Evolutionary conservation across 1,140 invertebrate species (phyloP).

Genomic region (Drosophila parabipectinata): DNA sequence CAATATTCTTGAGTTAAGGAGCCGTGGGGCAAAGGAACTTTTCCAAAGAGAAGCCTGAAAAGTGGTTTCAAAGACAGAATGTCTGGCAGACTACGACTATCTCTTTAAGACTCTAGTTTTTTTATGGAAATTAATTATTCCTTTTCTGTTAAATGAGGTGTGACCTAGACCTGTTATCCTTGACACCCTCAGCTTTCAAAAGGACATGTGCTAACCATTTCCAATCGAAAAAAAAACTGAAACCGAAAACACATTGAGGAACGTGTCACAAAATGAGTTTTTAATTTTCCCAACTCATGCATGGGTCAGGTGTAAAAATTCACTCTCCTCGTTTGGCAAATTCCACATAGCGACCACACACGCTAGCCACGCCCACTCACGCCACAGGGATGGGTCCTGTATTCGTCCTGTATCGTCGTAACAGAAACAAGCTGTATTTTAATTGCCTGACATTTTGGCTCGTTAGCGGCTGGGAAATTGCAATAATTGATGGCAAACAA

Average conservation of each 20-base stretch:
- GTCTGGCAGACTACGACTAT: background rate
- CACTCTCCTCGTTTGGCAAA: slow-evolving; percentile 42
- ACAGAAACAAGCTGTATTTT: slow-evolving; percentile 45
- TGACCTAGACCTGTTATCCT: slow-evolving; percentile 38
- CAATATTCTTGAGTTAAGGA: slow-evolving; percentile 32
- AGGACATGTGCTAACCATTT: slow-evolving; percentile 59
- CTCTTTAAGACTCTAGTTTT: slow-evolving; percentile 3
- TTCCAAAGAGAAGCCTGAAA: slow-evolving; percentile 13
- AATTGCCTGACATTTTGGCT: slow-evolving; percentile 67
- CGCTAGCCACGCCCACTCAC: slow-evolving; percentile 23
- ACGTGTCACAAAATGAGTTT: slow-evolving; percentile 70
- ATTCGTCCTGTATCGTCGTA: slow-evolving; percentile 13
- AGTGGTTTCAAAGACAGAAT: background rate
- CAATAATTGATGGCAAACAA: slow-evolving; percentile 70
- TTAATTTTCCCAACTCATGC: slow-evolving; percentile 62
- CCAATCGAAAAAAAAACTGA: slow-evolving; percentile 8
- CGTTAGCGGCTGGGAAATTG: slow-evolving; percentile 69
- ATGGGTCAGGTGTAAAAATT: slow-evolving; percentile 68
- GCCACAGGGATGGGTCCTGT: background rate
- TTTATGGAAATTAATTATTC: slow-evolving; percentile 27
- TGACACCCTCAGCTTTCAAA: slow-evolving; percentile 24
- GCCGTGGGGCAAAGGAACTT: background rate
- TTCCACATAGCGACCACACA: slow-evolving; percentile 65
- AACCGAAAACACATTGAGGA: slow-evolving; percentile 37
- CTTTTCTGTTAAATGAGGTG: slow-evolving; percentile 57